These are phyloP conservation scores for Drosophila pectinifera DNA, from an alignment of 1,140 invertebrate genomes.

Conservation along the genomic window DNA sequence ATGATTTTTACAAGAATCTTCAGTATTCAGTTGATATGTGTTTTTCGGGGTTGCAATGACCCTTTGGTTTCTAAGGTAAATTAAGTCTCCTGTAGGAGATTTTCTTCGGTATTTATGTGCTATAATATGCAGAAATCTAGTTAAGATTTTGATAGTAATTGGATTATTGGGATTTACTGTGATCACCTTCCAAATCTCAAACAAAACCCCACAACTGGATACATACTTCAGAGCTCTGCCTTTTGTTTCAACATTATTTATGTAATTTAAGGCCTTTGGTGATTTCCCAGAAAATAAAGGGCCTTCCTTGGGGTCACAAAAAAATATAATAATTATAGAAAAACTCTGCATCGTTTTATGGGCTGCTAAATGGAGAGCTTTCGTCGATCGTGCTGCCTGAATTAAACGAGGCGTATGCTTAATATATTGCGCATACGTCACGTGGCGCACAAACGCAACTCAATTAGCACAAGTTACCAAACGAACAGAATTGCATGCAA, in stretches of 20 bases:
- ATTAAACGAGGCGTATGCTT: conserved; percentile 58
- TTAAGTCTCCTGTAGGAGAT: background rate
- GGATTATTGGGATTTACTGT: too few relatives aligned
- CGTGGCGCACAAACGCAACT: conserved; percentile 49
- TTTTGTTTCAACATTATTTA: background rate
- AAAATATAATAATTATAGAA: conserved; percentile 18
- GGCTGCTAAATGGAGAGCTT: conserved; percentile 51
- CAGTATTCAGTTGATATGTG: conserved; percentile 24
- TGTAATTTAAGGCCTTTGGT: background rate
- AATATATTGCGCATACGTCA: conserved; percentile 71
- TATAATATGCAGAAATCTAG: too few relatives aligned
- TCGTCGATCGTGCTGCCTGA: conserved; percentile 35
- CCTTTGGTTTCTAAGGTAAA: background rate
- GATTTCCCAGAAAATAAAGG: conserved; percentile 24
- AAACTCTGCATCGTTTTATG: conserved; percentile 33
- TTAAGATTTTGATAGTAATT: too few relatives aligned
- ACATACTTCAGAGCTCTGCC: too few relatives aligned
- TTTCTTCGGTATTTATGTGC: background rate
- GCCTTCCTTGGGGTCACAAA: conserved; percentile 13
- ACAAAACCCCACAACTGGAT: background rate
- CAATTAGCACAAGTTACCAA: conserved; percentile 55
- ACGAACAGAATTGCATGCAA: conserved; percentile 32
- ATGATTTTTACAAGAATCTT: conserved; percentile 47
- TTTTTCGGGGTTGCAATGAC: background rate
- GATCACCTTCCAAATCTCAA: too few relatives aligned